These are phyloP conservation scores for Serranus cabrilla DNA, from an alignment of 2,797 vertebrate genomes.

Conservation along the genomic window DNA sequence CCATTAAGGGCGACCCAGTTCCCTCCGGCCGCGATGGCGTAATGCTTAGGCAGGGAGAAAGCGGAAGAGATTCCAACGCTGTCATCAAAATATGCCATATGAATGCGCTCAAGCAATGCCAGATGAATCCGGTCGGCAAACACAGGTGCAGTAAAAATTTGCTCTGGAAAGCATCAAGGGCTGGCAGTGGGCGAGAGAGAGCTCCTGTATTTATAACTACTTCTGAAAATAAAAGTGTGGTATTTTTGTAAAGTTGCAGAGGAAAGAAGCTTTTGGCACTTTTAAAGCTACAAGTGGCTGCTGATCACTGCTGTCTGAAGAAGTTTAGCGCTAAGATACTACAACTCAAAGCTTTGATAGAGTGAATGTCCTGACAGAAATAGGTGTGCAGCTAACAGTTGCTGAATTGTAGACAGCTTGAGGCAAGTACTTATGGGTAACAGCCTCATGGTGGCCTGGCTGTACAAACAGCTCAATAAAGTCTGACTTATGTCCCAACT, in stretches of 20 bases:
- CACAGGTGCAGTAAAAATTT: slow-evolving; percentile 48
- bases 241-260: slow-evolving; percentile 38
- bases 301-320: background rate
- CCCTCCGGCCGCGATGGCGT: slow-evolving; percentile 40
- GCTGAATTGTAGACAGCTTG: slow-evolving; percentile 54
- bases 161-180: slow-evolving; percentile 47
- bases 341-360: slow-evolving; percentile 14
- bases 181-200: slow-evolving; percentile 28
- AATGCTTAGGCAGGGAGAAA: slow-evolving; percentile 66
- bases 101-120: slow-evolving; percentile 42
- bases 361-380: slow-evolving; percentile 45
- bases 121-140: slow-evolving; percentile 61
- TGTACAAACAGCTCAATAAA: slow-evolving; percentile 61
- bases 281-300: slow-evolving; percentile 36
- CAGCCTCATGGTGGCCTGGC: slow-evolving; percentile 49
- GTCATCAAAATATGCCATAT: slow-evolving; percentile 71
- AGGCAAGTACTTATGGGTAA: slow-evolving; percentile 56
- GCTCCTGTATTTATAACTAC: slow-evolving; percentile 43
- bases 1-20: slow-evolving; percentile 76
- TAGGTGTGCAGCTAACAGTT: slow-evolving; percentile 46
- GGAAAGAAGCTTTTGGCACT: slow-evolving; percentile 26
- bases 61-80: slow-evolving; percentile 65
- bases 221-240: slow-evolving; percentile 46
- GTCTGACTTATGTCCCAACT: slow-evolving; percentile 52
- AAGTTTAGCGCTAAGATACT: slow-evolving; percentile 8